Evolutionary conservation across 1,140 invertebrate species (phyloP).

Genomic region (Pristionchus pacificus): DNA sequence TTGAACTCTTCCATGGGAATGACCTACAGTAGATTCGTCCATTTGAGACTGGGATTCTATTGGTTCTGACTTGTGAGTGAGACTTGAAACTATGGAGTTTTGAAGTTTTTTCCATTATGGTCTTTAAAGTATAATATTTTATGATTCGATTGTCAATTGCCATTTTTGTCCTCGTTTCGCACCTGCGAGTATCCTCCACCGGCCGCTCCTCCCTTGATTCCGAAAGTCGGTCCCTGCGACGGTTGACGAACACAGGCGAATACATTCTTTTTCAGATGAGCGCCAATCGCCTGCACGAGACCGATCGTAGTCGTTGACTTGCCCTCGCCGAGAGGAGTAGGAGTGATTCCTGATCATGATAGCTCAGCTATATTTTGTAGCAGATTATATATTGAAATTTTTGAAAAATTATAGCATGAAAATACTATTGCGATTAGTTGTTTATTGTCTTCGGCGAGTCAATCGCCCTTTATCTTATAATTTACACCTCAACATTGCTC

Average conservation of each 20-base stretch:
- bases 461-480: no score
- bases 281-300: conserved; percentile 82
- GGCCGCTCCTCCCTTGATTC: conserved; percentile 90
- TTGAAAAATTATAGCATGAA: no score
- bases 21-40: conserved; percentile 61
- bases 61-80: conserved; percentile 58
- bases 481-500: no score
- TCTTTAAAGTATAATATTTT: no score
- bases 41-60: neutral
- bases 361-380: no score
- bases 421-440: no score
- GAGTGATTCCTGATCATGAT: conserved; percentile 73
- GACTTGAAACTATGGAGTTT: conserved; percentile 11
- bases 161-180: no score
- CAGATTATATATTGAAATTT: no score
- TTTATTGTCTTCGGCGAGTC: no score
- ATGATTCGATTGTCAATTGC: no score
- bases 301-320: conserved; percentile 94
- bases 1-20: conserved; percentile 99
- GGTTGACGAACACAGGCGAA: conserved; percentile 95
- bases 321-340: conserved; percentile 91
- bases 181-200: conserved; percentile 80
- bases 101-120: no score
- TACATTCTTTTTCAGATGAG: conserved; percentile 77
- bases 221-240: conserved; percentile 96